Evolutionary conservation across 2,888 invertebrate genomes (phyloP), one percentile per base, ranked within the genome.

Genomic region (Allacma fusca): DNA sequence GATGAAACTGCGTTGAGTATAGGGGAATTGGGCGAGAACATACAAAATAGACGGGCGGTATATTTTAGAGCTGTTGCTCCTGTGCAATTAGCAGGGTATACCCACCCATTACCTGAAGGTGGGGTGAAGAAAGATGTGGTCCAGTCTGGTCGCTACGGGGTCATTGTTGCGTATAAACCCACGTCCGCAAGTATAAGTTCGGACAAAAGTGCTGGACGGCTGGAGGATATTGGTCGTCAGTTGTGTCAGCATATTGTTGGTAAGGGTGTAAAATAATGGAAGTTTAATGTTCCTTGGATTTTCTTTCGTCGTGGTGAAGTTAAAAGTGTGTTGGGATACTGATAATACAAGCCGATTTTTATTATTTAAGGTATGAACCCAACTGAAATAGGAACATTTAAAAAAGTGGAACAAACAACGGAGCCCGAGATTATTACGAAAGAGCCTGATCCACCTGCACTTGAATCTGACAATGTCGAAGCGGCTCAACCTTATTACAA

Each of bases 191-290:
- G 78, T 16, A 79, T 67, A 21, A 72, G 76, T 34, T 19, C 29
- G 1, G 29, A 69, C 0, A 77, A 75, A 19, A 72, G 68, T 43
- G 5, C n/a, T 0, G 34, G 50, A 21, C 69, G 86, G 13, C 28
- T 83, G 21, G 85, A 87, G 34, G 85, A 88, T 68, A 85, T 93
- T 13, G 93, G 93, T 23, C 90, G 91, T 83, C 92, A 94, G 85
- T 86, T 98, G 9, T 96, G 96, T 86, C 97, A 97, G 86, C 98
- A 98, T 85, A 91, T 98, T 84, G 94, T 98, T 26, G 96, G 91
- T 87, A 87, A 87, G 87, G 34, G 34, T 34, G 16, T 16, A 50
- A 13, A 16, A 16, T 16, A 26, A 24, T n/a, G 16, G n/a, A n/a
- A n/a, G n/a, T n/a, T n/a, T n/a, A n/a, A n/a, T n/a, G n/a, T n/a